Percentiles rank a stretch among this genome's conserved stretches.
Conservation (phyloP, 2,888 invertebrate species). For the Cephus spinipes region DNA sequence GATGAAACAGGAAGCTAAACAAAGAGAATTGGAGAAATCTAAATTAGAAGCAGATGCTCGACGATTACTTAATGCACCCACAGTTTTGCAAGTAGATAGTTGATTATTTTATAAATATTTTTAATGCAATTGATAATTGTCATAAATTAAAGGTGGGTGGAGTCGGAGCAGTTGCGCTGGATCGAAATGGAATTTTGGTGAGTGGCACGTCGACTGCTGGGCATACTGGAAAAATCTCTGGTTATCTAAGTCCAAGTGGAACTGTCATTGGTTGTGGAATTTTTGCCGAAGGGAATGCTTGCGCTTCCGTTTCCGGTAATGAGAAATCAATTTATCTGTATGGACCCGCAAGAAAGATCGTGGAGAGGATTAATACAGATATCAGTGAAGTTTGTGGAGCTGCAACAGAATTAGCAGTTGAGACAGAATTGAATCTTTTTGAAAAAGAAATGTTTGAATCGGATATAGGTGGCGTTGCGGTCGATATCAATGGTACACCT, state of each 20-base stretch:
- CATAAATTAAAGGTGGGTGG: constrained; percentile 24
- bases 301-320: constrained; percentile 45
- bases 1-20: not conserved
- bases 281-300: constrained; percentile 36
- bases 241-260: constrained; percentile 40
- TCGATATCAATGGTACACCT: constrained; percentile 36
- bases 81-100: not conserved
- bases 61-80: not conserved
- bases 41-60: not conserved
- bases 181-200: constrained; percentile 37
- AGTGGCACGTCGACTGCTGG: constrained; percentile 45
- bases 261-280: constrained; percentile 49
- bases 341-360: constrained; percentile 45
- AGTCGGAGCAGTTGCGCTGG: constrained; percentile 44
- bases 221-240: constrained; percentile 29
- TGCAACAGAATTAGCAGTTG: constrained; percentile 18
- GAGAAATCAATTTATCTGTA: constrained; percentile 39
- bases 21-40: not conserved
- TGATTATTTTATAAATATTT: not conserved
- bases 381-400: not conserved
- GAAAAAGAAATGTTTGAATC: constrained; percentile 25
- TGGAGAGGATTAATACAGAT: constrained; percentile 26
- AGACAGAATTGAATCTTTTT: constrained; percentile 35
- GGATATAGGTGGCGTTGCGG: constrained; percentile 34
- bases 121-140: not conserved